These are phyloP conservation scores for Tetramorium simillimum DNA, from an alignment of 1,140 invertebrate genomes.

Conservation along the genomic window DNA sequence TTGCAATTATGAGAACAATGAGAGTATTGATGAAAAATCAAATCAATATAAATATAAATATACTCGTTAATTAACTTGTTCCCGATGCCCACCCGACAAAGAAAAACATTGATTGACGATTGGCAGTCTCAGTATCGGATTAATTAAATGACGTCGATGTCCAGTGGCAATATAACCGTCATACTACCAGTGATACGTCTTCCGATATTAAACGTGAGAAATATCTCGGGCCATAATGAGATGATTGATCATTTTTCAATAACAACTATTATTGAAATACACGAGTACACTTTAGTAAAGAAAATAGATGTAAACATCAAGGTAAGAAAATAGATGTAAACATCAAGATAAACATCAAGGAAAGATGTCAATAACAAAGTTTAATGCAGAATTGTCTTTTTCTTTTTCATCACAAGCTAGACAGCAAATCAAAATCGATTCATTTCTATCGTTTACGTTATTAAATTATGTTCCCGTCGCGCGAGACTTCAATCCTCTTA, in stretches of 20 bases:
- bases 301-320: not conserved
- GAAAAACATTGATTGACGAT: constrained; percentile 35
- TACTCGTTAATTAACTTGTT: constrained; percentile 44
- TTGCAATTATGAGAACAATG: not conserved
- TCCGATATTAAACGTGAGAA: not conserved
- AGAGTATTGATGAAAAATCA: not conserved
- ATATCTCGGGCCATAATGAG: constrained; percentile 4
- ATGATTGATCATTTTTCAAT: constrained; percentile 11
- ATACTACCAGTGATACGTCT: not conserved
- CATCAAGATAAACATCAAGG: not conserved
- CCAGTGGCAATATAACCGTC: not conserved
- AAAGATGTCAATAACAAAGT: not conserved
- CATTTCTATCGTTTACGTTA: not conserved
- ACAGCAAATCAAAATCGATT: not conserved
- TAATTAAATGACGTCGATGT: constrained; percentile 29
- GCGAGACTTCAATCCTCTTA: constrained; percentile 9
- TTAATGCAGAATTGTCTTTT: not conserved
- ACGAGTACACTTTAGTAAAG: not conserved
- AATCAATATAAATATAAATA: not conserved
- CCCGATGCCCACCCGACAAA: not conserved
- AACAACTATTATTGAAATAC: not conserved
- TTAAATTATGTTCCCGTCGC: not conserved
- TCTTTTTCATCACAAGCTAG: not conserved
- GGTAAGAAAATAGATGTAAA: too few relatives aligned
- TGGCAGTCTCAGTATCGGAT: constrained; percentile 21